Base-by-base conservation (phyloP, 2,113 vertebrate genomes). In the Condylura cristata region DNA sequence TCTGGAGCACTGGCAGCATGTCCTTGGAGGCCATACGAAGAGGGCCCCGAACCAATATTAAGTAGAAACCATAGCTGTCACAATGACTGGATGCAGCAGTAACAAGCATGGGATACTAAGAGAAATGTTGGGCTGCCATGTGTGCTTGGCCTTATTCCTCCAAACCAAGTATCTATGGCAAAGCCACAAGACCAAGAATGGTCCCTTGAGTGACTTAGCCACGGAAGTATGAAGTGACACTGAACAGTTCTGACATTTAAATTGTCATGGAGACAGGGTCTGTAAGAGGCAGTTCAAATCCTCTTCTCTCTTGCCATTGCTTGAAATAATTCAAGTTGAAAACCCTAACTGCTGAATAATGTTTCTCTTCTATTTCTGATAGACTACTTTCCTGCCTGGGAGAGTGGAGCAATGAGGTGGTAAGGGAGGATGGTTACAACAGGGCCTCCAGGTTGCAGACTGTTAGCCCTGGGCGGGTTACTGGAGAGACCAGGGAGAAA, bases 181-280 rank as follows among this genome's bases (percentile, higher is more conserved):
- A 87, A 92, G 93, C 87, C 91, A 66, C 75, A 34, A 7, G 37
- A 30, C 28, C 2, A n/a, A 89, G 85, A 76, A 91, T 90, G 37
- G 79, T 93, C 90, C 95, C 94, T 88, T 78, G 90, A 92, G 89
- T 60, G 61, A 86, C 82, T 92, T 28, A 82, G 92, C 87, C 81
- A 41, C 90, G 78, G 70, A 87, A 74, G n/a, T 20, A n/a, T 30
- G 75, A 87, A 65, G 66, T 81, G 89, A 92, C 68, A 61, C 37
- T 66, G 82, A 90, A 66, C 70, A 56, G 32, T 34, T 65, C 58
- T 93, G 97, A 95, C 89, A 68, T 46, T 88, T 79, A 46, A 58
- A 92, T 84, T 53, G 74, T 48, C 81, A 6, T 7, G 81, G 90
- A 76, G 84, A 82, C 68, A 5, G 44, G 51, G 39, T 26, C 63